Conservation (phyloP, 53 echinoderm and acorn worm species). For the Antedon mediterranea region DNA sequence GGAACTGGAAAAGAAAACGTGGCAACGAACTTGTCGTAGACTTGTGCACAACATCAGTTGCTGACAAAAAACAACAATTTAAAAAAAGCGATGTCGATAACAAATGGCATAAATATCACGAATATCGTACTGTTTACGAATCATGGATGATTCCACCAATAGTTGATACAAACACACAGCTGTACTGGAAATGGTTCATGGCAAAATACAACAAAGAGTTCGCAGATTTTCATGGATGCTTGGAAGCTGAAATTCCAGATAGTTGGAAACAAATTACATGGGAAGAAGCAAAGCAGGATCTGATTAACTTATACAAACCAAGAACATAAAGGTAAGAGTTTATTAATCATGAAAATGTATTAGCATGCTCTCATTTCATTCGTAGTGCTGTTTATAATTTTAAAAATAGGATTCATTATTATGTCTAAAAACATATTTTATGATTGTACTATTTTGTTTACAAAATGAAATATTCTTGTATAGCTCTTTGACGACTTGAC, state of each 20-base stretch:
- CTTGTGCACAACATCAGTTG: background rate
- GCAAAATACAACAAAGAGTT: constrained; percentile 14
- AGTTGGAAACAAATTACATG: constrained; percentile 15
- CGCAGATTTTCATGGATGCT: constrained; percentile 1
- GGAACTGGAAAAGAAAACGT: background rate
- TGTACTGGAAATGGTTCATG: constrained; percentile 26
- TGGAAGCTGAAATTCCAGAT: constrained; percentile 8
- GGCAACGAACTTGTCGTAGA: background rate
- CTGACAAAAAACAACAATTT: background rate
- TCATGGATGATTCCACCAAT: constrained; percentile 18
- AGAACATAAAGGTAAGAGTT: too few relatives aligned
- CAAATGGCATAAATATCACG: background rate
- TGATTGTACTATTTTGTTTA: too few relatives aligned
- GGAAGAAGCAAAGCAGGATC: constrained; percentile 1
- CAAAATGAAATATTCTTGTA: too few relatives aligned
- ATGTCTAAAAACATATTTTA: too few relatives aligned
- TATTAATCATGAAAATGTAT: too few relatives aligned
- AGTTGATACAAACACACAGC: background rate
- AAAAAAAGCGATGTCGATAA: background rate
- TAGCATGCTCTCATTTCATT: too few relatives aligned
- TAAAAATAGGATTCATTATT: too few relatives aligned
- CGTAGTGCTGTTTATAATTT: too few relatives aligned
- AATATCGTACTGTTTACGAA: background rate
- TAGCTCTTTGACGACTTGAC: too few relatives aligned
- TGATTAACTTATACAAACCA: background rate